phyloP scores from a whole-genome alignment of 2,888 invertebrate genomes.

The Drosophila hamatofila region DNA sequence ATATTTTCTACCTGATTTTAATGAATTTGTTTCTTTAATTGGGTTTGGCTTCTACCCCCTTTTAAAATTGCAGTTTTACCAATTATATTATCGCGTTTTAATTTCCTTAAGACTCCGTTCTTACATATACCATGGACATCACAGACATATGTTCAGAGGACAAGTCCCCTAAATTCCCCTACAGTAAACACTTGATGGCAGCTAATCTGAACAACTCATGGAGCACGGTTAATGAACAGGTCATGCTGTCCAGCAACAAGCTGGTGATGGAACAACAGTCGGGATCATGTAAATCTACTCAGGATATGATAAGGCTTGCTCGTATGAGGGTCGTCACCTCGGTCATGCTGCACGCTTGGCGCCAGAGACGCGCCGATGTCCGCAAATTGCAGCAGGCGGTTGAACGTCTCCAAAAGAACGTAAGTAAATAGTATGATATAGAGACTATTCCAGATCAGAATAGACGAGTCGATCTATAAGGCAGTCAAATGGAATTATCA shows the following conservation, averaged over 20 bases:
- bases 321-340: conserved; percentile 77
- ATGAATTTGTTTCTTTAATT: conserved; percentile 1
- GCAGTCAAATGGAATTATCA: too few relatives aligned
- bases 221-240: conserved; percentile 5
- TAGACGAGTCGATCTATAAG: neutral
- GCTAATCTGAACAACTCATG: neutral
- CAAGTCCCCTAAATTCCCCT: neutral
- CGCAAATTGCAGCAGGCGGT: conserved; percentile 61
- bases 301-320: conserved; percentile 29
- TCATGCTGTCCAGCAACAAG: neutral
- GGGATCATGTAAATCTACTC: neutral
- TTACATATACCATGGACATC: conserved; percentile 11
- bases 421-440: conserved; percentile 40
- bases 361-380: conserved; percentile 77
- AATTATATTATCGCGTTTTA: conserved; percentile 22
- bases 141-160: conserved; percentile 4
- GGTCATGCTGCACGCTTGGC: conserved; percentile 82
- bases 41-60: conserved; percentile 15
- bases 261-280: neutral
- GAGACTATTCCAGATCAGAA: neutral
- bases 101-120: conserved; percentile 1
- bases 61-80: conserved; percentile 52
- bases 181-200: neutral
- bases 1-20: neutral
- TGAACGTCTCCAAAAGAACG: conserved; percentile 62